Base-by-base conservation (phyloP, 2,113 vertebrate genomes). In the Siniperca chuatsi region DNA sequence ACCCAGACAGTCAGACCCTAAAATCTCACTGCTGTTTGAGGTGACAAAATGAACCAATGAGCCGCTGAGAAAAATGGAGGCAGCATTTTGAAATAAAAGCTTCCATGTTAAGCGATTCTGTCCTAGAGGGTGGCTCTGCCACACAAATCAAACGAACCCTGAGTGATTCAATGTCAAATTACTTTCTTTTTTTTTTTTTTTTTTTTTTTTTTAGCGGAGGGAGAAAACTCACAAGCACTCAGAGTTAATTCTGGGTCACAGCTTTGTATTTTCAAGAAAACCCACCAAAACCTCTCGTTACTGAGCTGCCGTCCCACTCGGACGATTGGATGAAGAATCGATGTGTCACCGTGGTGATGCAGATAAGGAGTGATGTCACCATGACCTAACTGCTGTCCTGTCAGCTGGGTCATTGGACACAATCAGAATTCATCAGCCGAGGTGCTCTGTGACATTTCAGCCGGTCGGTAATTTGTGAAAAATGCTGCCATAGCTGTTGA, bases 391-490 rank as follows among this genome's bases (percentile, higher is more conserved):
- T 1, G 35, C 50, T 0, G 60, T 33, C 82, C 60, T 20, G 66
- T 37, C 72, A 72, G 76, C 42, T 0, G 58, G 75, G 80, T 82
- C 84, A 13, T 9, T 21, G 70, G 69, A 81, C 7, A 0, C 68
- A 62, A 88, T 88, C 86, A 78, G 66, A 78, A 88, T 71, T 85
- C 83, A 78, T 83, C 73, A 37, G 77, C 62, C 4, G 40, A 68
- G 68, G 37, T 2, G 29, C 78, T 42, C 60, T 1, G 52, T 73
- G 81, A 88, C 82, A 78, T 81, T 84, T 84, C 42, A 54, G 55
- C 70, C 23, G 23, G 9, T 18, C 4, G 1, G 1, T 6, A 25
- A 18, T 50, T 57, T 42, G 67, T 42, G 50, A 46, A 11, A 54
- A 57, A 62, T 3, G 55, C 40, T 2, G 44, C 46, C 0, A 15